Evolutionary conservation across 1,140 invertebrate species (phyloP), one percentile per base, ranked within the genome.

Genomic region (Euglossa dilemma): DNA sequence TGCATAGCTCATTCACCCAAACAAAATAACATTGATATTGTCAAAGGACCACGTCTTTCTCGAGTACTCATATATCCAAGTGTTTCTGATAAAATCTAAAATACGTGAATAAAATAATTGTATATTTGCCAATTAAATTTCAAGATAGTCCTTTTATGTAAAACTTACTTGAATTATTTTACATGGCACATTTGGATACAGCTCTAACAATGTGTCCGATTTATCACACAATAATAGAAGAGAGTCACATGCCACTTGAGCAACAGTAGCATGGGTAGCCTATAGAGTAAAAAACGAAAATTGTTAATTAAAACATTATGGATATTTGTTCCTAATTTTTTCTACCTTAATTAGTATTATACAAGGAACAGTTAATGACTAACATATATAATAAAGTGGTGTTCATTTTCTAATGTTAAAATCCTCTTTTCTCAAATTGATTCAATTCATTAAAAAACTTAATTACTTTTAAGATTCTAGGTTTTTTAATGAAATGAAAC

Each of bases 1-100:
- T 95, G 95, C 96, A 99, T 98, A 77, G 98, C 98, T 97, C 98
- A 99, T 94, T 99, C 98, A 0, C 98, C 97, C 54, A 99, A 94
- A 92, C 98, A 98, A 78, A 99, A 96, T 87, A 99, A 95, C 89
- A 99, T 95, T 1, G 97, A 97, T 28, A 98, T 97, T 0, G 98
- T 95, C 52, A 99, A 94, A 86, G 96, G 83, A 56, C 91, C 92
- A 16, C 95, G 93, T 70, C 93, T 95, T 84, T 94, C 94, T 56
- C 92, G 90, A 43, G 94, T 94, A 72, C 95, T 95, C 89, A 95
- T 94, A 83, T 93, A 94, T 52, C 95, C 94, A n/a, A 96, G 90
- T 85, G 95, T 95, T 87, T 95, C 94, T 20, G 95, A 95, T 84
- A 97, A 90, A 90, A 95, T 94, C 96, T 96, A 63, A 80, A 56